These are phyloP conservation scores for Entomobrya multifasciata DNA, from an alignment of 2,888 invertebrate genomes.

Conservation along the genomic window DNA sequence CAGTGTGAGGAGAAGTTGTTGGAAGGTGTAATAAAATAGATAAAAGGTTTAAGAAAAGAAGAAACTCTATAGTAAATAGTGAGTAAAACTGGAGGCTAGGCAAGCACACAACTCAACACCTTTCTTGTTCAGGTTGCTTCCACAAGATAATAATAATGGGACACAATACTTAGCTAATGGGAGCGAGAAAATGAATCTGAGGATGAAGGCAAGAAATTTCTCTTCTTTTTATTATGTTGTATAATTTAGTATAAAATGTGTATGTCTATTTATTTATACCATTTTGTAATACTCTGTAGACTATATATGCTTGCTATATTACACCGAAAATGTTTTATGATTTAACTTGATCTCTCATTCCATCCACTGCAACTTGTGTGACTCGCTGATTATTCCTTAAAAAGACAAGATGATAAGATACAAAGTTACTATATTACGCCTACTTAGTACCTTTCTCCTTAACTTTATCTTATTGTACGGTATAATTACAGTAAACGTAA, in stretches of 20 bases:
- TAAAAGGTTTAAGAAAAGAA: slow-evolving; percentile 64
- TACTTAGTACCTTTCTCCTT: background rate
- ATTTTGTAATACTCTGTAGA: background rate
- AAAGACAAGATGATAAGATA: slow-evolving; percentile 15
- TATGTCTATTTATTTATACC: background rate
- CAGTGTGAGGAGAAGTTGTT: slow-evolving; percentile 47
- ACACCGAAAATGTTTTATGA: slow-evolving; percentile 32
- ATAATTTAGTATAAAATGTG: background rate
- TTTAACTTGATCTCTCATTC: background rate
- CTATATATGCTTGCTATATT: background rate
- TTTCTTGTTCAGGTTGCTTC: slow-evolving; percentile 50
- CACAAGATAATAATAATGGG: slow-evolving; percentile 51
- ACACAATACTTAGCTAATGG: slow-evolving; percentile 53
- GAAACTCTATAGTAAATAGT: background rate
- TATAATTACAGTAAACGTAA: slow-evolving; percentile 10
- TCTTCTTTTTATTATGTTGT: slow-evolving; percentile 13
- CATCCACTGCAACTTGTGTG: background rate
- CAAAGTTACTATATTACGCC: background rate
- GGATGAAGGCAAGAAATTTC: slow-evolving; percentile 51
- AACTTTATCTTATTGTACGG: background rate
- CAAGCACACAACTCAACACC: slow-evolving; percentile 59
- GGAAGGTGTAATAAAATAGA: slow-evolving; percentile 70
- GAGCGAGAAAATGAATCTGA: slow-evolving; percentile 51
- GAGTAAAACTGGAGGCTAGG: background rate
- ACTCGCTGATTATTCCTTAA: background rate